A percentile compares a stretch with the other conserved stretches of the same genome.
These are phyloP conservation scores for Ochotona curzoniae DNA, from an alignment of 2,113 vertebrate genomes.

Conservation along the genomic window DNA sequence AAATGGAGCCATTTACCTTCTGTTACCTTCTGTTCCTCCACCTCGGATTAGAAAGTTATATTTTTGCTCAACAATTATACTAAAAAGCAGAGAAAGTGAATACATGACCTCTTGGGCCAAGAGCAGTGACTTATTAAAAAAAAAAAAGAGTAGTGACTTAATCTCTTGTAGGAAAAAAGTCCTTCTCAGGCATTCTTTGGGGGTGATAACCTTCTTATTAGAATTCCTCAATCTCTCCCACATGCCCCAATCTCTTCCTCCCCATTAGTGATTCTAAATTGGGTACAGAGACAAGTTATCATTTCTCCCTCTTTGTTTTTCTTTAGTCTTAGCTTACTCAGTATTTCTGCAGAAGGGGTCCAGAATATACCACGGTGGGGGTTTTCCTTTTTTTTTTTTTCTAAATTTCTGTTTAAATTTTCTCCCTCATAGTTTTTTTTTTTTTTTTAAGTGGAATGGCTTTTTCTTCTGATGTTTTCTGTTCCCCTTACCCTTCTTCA, in stretches of 20 bases:
- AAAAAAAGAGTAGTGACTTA: slow-evolving; percentile 32
- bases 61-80: slow-evolving; percentile 31
- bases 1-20: neutral
- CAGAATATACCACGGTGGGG: neutral
- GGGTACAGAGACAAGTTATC: neutral
- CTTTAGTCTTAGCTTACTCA: slow-evolving; percentile 27
- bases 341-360: neutral
- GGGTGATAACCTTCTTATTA: slow-evolving; percentile 52
- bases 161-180: slow-evolving; percentile 8
- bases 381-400: neutral
- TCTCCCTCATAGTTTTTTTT: neutral
- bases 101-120: slow-evolving; percentile 23
- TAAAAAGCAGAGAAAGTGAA: neutral
- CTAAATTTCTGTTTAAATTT: neutral
- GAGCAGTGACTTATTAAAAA: neutral
- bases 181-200: slow-evolving; percentile 48
- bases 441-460: neutral
- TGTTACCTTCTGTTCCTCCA: neutral
- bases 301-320: slow-evolving; percentile 2
- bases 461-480: slow-evolving; percentile 55
- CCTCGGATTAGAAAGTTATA: slow-evolving; percentile 33
- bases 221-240: slow-evolving; percentile 47
- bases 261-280: neutral
- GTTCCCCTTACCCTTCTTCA: slow-evolving; percentile 33
- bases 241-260: neutral